Percentiles rank a stretch among this genome's conserved stretches.
Conservation (phyloP, 2,888 invertebrate species). For the Adelognathus sp. region DNA sequence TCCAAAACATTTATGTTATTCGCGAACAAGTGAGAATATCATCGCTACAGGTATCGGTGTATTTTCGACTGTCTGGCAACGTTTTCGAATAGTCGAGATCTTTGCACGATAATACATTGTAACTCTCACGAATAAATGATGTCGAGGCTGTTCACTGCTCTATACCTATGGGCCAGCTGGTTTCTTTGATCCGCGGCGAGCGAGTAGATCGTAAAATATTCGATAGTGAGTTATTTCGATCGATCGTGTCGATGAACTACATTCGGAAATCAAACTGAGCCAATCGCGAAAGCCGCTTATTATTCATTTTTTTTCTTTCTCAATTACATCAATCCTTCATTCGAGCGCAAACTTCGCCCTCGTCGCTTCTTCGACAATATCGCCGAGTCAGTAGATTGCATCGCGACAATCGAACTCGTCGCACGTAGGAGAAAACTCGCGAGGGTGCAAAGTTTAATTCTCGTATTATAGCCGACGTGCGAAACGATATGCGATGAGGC, state of each 20-base stretch:
- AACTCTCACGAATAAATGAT: slow-evolving; percentile 23
- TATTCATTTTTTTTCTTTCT: not conserved
- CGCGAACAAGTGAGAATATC: not conserved
- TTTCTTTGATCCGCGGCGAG: not conserved
- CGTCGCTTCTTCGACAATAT: not conserved
- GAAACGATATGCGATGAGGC: slow-evolving; percentile 9
- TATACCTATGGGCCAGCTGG: slow-evolving; percentile 4
- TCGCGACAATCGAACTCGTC: slow-evolving; percentile 18
- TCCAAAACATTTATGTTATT: slow-evolving; percentile 39
- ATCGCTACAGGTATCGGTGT: not conserved
- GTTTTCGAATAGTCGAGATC: not conserved
- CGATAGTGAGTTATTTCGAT: not conserved
- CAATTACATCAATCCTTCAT: not conserved
- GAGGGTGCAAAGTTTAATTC: slow-evolving; percentile 48
- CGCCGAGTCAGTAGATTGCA: slow-evolving; percentile 30
- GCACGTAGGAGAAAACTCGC: not conserved
- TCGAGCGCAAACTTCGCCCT: not conserved
- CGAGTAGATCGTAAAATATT: not conserved
- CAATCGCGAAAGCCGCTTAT: not conserved
- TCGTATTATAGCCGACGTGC: not conserved
- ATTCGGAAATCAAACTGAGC: too few relatives aligned
- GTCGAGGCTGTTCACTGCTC: not conserved
- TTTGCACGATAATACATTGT: slow-evolving; percentile 10
- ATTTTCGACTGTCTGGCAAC: slow-evolving; percentile 20
- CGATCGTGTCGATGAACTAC: not conserved